Base-by-base conservation (phyloP, 2,888 invertebrate genomes). In the Anodontia alba region DNA sequence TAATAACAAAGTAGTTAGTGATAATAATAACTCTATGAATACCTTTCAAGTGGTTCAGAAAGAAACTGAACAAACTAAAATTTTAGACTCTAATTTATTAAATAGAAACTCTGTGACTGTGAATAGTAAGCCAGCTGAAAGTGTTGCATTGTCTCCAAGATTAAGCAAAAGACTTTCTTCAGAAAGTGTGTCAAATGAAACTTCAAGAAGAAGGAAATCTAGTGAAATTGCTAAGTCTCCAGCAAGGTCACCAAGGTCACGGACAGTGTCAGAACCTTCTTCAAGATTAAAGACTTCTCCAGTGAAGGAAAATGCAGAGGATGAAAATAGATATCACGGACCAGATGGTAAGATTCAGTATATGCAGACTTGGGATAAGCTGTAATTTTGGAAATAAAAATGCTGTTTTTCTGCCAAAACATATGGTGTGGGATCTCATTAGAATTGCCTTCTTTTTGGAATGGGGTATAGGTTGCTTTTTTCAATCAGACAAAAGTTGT, bases 301-400 rank as follows among this genome's bases (percentile, higher is more conserved):
- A 20, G 20, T 33, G 17, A 5, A 33, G 12, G 33, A 62, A 23
- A 62, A 8, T 20, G 5, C 62, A 33, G 62, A 62, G 33, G 62
- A 62, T 62, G 62, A 33, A 46, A 46, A 20, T 17, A 62, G 33
- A 62, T 62, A 62, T 12, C 38, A 38, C 33, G 62, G 62, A 33
- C 62, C 62, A 62, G 62, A 62, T 62, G 62, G 62, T 62, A 33
- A 62, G 62, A 33, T 2, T 54, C 38, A n/a, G n/a, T n/a, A n/a
- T n/a, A n/a, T n/a, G n/a, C n/a, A n/a, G 8, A 17, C 43, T 43
- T n/a, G n/a, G n/a, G n/a, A n/a, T n/a, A n/a, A n/a, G n/a, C n/a
- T n/a, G n/a, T n/a, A n/a, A n/a, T n/a, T n/a, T n/a, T n/a, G n/a
- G n/a, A n/a, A n/a, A n/a, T n/a, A n/a, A n/a, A n/a, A n/a, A n/a